Evolutionary conservation across 1,140 invertebrate species (phyloP), one percentile per base, ranked within the genome.

Genomic region (Acyrthosiphon pisum): DNA sequence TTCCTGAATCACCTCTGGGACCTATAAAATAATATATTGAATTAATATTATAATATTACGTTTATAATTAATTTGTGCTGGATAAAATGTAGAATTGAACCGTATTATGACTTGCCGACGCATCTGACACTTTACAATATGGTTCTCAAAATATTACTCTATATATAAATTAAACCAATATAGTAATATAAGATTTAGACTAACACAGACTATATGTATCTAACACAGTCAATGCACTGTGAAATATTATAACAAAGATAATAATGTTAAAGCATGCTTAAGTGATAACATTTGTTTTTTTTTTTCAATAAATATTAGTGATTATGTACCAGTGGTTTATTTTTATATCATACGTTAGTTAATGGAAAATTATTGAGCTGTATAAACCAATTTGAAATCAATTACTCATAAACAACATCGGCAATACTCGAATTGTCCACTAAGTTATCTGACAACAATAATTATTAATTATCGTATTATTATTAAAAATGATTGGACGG

Each of bases 21-120:
- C 95, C 95, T 94, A 94, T 94, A 94, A 96, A 95, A 48, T 44
- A 83, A 81, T 81, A 44, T 60, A 30, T 44, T 60, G 6, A 60
- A 56, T 56, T 11, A 18, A 41, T 56, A 90, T 41, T 18, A 30
- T 90, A 86, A 3, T 14, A 84, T 84, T 84, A 30, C 2, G 9
- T 84, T 89, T 37, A 53, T 53, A 22, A 23, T 14, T 35, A 50
- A 86, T 53, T 23, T 23, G 22, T 22, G 9, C 9, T 86, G 41
- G 6, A 86, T 30, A 26, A n/a, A n/a, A 86, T 41, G 41, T 11
- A 53, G 50, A 44, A 86, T 46, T 46, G 23, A 44, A 46, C 30
- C 26, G 30, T 68, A n/a, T 68, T 14, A n/a, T 18, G 60, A n/a
- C 14, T 60, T 60, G 30, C 30, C 2, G 8, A 60, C 9, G 30